Base-by-base conservation (phyloP, 2,888 invertebrate species). In the Crematogaster levior region DNA sequence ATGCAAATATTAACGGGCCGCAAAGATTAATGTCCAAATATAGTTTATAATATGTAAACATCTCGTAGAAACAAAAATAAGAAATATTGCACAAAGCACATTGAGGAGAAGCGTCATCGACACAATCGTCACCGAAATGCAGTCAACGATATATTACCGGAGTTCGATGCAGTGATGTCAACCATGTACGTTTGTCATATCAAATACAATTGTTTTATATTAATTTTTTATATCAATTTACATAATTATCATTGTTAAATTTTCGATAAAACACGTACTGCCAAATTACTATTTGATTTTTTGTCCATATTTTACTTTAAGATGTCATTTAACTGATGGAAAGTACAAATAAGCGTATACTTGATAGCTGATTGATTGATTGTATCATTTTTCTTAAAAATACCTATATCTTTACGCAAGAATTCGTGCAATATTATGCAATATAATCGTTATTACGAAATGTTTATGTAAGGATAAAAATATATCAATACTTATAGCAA, bases 41-140 rank as follows among this genome's bases (percentile, higher is more conserved):
- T n/a, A n/a, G n/a, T n/a, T n/a, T 56, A 70, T 68, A 77, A 43
- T 51, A 37, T 5, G 65, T 37, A 15, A 34, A 10, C 40, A 5
- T 56, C 24, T 73, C n/a, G 5, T 24, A 88, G 84, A 10, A 30
- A 37, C 24, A 83, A 75, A 56, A 81, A 61, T n/a, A 85, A 27
- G 40, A 83, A 58, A 51, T 1, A 30, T 7, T 30, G n/a, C 5
- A 24, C 6, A 1, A 84, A 61, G 9, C 40, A 12, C 15, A 72
- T 2, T 1, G 66, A 70, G n/a, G 37, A 12, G 3, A 46, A 74
- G 12, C 24, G 30, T 74, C 34, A 68, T 34, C 77, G 81, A 27
- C 48, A 56, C 1, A 79, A 56, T 56, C 61, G 46, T 61, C 80
- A 73, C 43, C 83, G 43, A 24, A 73, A 15, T 21, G 56, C 30